These are phyloP conservation scores for Idaea dimidiata DNA, from an alignment of 2,888 invertebrate genomes.

Conservation along the genomic window DNA sequence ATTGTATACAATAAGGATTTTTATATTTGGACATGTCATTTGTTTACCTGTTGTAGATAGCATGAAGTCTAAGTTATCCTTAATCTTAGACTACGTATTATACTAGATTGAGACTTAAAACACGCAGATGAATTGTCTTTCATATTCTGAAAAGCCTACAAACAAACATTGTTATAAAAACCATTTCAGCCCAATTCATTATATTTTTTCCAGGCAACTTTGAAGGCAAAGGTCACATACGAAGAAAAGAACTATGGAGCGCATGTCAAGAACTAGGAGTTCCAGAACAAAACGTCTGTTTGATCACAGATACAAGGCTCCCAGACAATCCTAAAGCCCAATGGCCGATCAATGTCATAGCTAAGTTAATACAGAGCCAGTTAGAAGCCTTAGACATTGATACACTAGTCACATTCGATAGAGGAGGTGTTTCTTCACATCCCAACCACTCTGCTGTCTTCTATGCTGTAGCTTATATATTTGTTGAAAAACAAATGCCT, in stretches of 20 bases:
- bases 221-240: slow-evolving; percentile 80
- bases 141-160: no score
- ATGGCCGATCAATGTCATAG: slow-evolving; percentile 83
- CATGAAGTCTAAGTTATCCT: not conserved
- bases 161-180: not conserved
- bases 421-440: slow-evolving; percentile 95
- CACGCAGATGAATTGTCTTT: not conserved
- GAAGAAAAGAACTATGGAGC: slow-evolving; percentile 90
- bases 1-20: slow-evolving; percentile 16
- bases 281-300: slow-evolving; percentile 86
- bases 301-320: slow-evolving; percentile 85
- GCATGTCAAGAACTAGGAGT: slow-evolving; percentile 92
- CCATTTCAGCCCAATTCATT: slow-evolving; percentile 5
- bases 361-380: slow-evolving; percentile 74
- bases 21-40: not conserved
- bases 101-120: not conserved
- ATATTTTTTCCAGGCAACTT: slow-evolving; percentile 80
- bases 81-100: not conserved
- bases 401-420: slow-evolving; percentile 96
- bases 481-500: slow-evolving; percentile 87
- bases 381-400: slow-evolving; percentile 89
- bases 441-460: slow-evolving; percentile 94
- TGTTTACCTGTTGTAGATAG: not conserved
- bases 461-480: slow-evolving; percentile 89
- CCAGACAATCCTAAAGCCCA: slow-evolving; percentile 88